These are phyloP conservation scores for Subacronicta megacephala DNA, from an alignment of 2,888 invertebrate species.

Conservation along the genomic window DNA sequence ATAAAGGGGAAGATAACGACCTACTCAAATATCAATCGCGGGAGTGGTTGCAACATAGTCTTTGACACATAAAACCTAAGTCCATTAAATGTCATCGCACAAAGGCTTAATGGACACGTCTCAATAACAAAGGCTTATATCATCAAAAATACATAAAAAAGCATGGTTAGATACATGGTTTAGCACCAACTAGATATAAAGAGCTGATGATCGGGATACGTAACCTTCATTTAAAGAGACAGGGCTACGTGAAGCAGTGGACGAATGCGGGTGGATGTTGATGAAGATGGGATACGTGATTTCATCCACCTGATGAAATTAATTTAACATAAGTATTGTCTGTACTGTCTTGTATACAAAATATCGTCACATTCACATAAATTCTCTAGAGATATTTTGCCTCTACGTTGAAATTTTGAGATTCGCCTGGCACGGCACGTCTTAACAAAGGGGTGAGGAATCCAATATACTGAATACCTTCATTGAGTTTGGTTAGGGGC, in stretches of 20 bases:
- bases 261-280: too few species aligned
- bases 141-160: slow-evolving; percentile 14
- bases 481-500: slow-evolving; percentile 44
- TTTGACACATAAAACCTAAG: slow-evolving; percentile 7
- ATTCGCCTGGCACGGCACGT: slow-evolving; percentile 20
- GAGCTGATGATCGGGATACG: too few species aligned
- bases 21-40: slow-evolving; percentile 11
- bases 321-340: too few species aligned
- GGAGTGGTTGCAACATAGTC: neutral
- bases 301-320: too few species aligned
- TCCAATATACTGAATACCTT: slow-evolving; percentile 59
- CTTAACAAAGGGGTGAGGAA: slow-evolving; percentile 49
- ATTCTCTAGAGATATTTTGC: slow-evolving; percentile 26
- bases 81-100: neutral
- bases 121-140: neutral
- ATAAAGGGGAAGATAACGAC: too few species aligned
- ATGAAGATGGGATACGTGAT: too few species aligned
- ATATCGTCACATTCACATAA: slow-evolving; percentile 22
- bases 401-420: slow-evolving; percentile 27
- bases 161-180: too few species aligned
- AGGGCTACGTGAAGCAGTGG: too few species aligned
- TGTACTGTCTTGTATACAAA: too few species aligned
- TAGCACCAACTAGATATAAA: too few species aligned
- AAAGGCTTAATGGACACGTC: neutral
- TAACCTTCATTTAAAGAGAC: too few species aligned